phyloP scores from a whole-genome alignment of 2,797 vertebrate species.

The Melanotaenia boesemani region DNA sequence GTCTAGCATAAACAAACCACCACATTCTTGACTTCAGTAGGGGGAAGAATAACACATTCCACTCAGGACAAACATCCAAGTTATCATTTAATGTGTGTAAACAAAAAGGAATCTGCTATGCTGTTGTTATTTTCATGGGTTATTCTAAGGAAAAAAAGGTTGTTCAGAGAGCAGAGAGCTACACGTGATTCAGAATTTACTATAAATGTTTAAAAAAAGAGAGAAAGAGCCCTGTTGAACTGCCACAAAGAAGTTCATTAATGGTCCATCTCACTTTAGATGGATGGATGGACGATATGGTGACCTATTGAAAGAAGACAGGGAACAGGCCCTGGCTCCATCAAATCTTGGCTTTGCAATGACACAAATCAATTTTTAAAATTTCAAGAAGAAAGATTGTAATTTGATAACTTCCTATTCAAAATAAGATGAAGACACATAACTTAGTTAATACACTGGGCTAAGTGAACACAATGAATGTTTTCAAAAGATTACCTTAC shows the following conservation, averaged over 20 bases:
- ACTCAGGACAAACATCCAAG: slow-evolving; percentile 40
- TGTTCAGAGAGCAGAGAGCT: slow-evolving; percentile 23
- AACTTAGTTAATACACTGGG: background rate
- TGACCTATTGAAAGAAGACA: slow-evolving; percentile 4
- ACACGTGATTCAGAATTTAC: slow-evolving; percentile 15
- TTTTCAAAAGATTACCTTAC: background rate
- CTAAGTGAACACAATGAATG: background rate
- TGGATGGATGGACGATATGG: background rate
- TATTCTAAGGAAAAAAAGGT: slow-evolving; percentile 23
- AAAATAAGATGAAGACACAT: slow-evolving; percentile 10
- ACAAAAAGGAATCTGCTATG: slow-evolving; percentile 32
- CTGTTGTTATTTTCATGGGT: slow-evolving; percentile 8
- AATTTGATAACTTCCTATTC: background rate
- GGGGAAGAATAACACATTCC: slow-evolving; percentile 54
- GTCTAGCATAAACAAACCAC: slow-evolving; percentile 60
- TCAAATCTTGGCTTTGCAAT: background rate
- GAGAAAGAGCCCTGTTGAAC: background rate
- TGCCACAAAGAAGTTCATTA: slow-evolving; percentile 6
- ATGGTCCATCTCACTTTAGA: background rate
- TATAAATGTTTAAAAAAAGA: slow-evolving; percentile 20
- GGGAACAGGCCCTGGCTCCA: background rate
- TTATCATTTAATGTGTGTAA: slow-evolving; percentile 47
- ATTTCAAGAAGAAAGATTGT: slow-evolving; percentile 14
- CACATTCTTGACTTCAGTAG: slow-evolving; percentile 50
- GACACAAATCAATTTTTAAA: background rate